These are phyloP conservation scores for Propsilocerus akamusi DNA, from an alignment of 1,140 invertebrate genomes.

Conservation along the genomic window DNA sequence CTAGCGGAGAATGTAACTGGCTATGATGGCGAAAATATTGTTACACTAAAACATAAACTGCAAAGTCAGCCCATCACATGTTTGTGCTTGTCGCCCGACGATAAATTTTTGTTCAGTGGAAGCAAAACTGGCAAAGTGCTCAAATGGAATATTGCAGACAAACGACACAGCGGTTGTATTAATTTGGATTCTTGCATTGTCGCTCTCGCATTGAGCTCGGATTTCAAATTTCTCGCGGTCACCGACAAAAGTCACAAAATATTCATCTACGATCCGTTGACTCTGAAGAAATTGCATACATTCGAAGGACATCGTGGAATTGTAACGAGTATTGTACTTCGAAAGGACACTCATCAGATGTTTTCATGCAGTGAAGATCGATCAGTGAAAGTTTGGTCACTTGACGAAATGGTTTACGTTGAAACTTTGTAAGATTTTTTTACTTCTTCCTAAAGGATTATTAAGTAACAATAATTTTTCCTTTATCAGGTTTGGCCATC, in stretches of 20 bases:
- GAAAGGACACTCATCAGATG: conserved; percentile 70
- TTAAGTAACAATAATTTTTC: conserved; percentile 3
- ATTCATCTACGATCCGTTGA: conserved; percentile 65
- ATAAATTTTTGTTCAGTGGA: conserved; percentile 55
- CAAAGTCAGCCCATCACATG: conserved; percentile 69
- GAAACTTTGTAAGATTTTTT: conserved; percentile 58
- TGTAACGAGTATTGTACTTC: conserved; percentile 67
- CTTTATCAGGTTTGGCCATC: conserved; percentile 63
- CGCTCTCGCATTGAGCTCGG: conserved; percentile 60
- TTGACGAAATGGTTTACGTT: conserved; percentile 89
- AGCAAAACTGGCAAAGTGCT: conserved; percentile 77
- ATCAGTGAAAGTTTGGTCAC: conserved; percentile 80
- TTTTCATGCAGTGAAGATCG: conserved; percentile 72
- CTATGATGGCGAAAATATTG: conserved; percentile 26
- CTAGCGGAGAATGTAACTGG: conserved; percentile 46
- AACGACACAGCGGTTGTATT: conserved; percentile 30
- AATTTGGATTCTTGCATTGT: conserved; percentile 34
- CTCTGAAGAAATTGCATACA: conserved; percentile 57
- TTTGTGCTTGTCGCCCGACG: conserved; percentile 56
- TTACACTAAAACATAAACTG: conserved; percentile 41
- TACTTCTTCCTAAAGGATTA: not conserved
- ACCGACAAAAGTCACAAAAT: conserved; percentile 61
- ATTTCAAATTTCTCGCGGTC: conserved; percentile 67
- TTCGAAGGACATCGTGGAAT: conserved; percentile 60
- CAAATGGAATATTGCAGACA: conserved; percentile 50